Base-by-base conservation (phyloP, 2,888 invertebrate species). In the Trichogramma evanescens region DNA sequence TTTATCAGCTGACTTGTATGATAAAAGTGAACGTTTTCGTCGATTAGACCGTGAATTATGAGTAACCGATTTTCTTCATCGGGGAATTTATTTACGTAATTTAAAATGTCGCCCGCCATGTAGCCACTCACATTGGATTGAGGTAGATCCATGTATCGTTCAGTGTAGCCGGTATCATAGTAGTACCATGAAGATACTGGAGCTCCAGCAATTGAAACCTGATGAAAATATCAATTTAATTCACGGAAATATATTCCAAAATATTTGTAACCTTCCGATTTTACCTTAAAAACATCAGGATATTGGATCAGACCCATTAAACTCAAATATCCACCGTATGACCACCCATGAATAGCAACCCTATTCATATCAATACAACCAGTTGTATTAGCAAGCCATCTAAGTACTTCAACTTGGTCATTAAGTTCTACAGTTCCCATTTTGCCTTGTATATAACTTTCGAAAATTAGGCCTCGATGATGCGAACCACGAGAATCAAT, bases 101-200 rank as follows among this genome's bases (percentile, higher is more conserved):
- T 88, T 48, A 95, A 82, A 64, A 97, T 90, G 43, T 91, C 92
- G 58, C 94, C 94, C 58, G 87, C 84, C 60, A 84, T 82, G 79
- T 98, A 98, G 6, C 91, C 95, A 67, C 82, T 82, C 59, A 82
- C 80, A 80, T 93, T 93, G 67, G 84, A 83, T 59, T 85, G 83
- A 0, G 93, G 93, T 64, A 90, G 79, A 74, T 89, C 92, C 94
- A 99, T 94, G 80, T 98, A 99, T 46, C 98, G 85, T 81, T 99
- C 99, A 56, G 96, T 97, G 81, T 99, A 99, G 9, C 96, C 98
- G 0, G 98, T 98, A 80, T 99, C 99, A 80, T 99, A 99, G 58
- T 95, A 85, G 65, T 88, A 86, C 98, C 99, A 99, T 74, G 92
- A 92, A 7, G 96, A 95, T 4, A 99, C 98, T 0, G 98, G 98